Evolutionary conservation across 2,888 invertebrate genomes (phyloP).

Genomic region (Anthrax anthrax): DNA sequence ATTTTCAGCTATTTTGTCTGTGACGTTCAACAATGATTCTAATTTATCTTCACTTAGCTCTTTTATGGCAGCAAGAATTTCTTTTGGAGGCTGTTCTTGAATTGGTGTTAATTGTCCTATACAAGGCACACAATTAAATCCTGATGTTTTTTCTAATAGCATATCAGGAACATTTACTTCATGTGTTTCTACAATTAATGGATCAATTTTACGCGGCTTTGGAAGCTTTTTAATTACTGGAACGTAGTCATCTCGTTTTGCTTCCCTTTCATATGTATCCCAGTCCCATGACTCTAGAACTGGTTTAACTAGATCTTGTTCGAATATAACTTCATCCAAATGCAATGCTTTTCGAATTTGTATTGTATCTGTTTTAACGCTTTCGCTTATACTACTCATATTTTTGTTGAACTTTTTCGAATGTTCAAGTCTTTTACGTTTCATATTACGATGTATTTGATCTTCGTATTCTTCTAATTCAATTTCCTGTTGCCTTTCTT

Average conservation of each 20-base stretch:
- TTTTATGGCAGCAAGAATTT: constrained; percentile 24
- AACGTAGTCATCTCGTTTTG: constrained; percentile 36
- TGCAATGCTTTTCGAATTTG: constrained; percentile 34
- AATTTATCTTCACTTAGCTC: constrained; percentile 42
- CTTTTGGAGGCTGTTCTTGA: constrained; percentile 35
- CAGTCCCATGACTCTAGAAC: constrained; percentile 50
- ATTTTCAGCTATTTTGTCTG: constrained; percentile 40
- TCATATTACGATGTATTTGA: constrained; percentile 45
- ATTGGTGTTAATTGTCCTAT: constrained; percentile 45
- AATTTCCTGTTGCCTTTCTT: constrained; percentile 48
- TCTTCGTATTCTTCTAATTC: constrained; percentile 35
- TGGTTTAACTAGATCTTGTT: constrained; percentile 41
- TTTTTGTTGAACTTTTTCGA: constrained; percentile 30
- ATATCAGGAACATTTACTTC: constrained; percentile 39
- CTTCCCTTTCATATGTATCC: constrained; percentile 47
- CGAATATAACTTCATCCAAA: constrained; percentile 26
- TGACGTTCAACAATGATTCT: constrained; percentile 35
- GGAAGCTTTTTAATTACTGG: constrained; percentile 37
- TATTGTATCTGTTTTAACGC: constrained; percentile 22
- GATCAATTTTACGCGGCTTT: constrained; percentile 37
- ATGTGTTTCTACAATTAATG: constrained; percentile 21
- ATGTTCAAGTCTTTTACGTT: constrained; percentile 34
- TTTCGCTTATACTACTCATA: constrained; percentile 23
- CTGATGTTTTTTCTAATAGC: constrained; percentile 38
- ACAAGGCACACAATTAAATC: constrained; percentile 47